phyloP scores from a whole-genome alignment of 2,797 vertebrate species.

The Liparis tanakae region DNA sequence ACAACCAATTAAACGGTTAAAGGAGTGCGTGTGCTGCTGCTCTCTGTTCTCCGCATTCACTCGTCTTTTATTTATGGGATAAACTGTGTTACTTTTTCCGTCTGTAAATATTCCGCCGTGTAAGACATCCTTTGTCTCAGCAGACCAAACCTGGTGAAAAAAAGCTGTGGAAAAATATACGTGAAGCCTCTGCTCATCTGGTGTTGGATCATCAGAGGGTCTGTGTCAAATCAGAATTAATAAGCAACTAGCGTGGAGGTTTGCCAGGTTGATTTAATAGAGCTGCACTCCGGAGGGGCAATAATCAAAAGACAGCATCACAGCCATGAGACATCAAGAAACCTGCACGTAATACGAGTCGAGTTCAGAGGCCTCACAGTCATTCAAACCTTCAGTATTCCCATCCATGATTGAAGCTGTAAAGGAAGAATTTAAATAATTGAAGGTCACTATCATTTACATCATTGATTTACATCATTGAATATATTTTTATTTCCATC shows the following conservation, averaged over 20 bases:
- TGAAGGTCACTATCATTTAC: background rate
- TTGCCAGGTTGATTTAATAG: slow-evolving; percentile 63
- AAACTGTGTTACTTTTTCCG: background rate
- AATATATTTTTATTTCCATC: background rate
- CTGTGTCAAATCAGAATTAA: slow-evolving; percentile 40
- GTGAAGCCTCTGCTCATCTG: slow-evolving; percentile 37
- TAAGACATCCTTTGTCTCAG: slow-evolving; percentile 4
- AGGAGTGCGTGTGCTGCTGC: background rate
- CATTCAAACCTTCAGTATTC: background rate
- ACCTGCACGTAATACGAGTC: background rate
- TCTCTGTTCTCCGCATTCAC: slow-evolving; percentile 20
- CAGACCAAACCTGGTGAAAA: background rate
- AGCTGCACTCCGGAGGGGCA: slow-evolving; percentile 34
- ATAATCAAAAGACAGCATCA: slow-evolving; percentile 49
- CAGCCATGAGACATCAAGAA: slow-evolving; percentile 37
- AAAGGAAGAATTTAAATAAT: background rate
- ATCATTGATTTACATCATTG: background rate
- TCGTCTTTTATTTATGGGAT: slow-evolving; percentile 33
- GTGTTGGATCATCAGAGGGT: slow-evolving; percentile 34
- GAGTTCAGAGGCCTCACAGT: background rate
- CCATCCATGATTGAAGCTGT: background rate
- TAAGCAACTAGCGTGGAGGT: slow-evolving; percentile 39
- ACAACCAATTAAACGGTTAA: slow-evolving; percentile 8
- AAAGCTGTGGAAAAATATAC: background rate
- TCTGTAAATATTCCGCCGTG: slow-evolving; percentile 22